Conservation (phyloP, 2,797 vertebrate species). For the Sebastes vulpes region DNA sequence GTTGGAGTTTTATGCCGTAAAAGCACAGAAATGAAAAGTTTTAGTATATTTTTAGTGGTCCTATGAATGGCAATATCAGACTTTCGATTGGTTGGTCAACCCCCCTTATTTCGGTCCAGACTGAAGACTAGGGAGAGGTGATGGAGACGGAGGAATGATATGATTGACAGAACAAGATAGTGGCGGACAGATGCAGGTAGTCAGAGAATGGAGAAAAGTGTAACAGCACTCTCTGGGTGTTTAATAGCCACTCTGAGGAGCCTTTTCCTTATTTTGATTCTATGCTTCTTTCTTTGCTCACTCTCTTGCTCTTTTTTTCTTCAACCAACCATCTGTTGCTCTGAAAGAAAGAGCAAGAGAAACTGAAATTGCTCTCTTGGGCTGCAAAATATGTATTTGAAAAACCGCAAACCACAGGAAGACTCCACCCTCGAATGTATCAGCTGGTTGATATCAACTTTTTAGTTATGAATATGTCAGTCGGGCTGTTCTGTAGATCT, state of each 20-base stretch:
- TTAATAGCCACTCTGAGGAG: conserved; percentile 28
- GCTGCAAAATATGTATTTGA: background rate
- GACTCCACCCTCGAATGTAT: background rate
- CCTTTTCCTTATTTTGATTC: background rate
- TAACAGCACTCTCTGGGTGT: conserved; percentile 3
- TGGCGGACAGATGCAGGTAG: background rate
- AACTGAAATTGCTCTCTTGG: conserved; percentile 11
- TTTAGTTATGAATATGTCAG: background rate
- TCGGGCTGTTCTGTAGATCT: background rate
- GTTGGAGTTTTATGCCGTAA: background rate
- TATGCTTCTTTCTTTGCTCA: background rate
- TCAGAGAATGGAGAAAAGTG: background rate
- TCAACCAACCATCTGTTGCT: conserved; percentile 16
- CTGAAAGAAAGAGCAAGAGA: background rate
- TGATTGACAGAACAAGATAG: conserved; percentile 2
- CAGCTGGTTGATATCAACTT: background rate
- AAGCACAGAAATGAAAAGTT: background rate
- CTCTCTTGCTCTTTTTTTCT: background rate
- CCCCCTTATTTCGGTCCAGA: background rate
- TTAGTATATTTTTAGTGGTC: background rate
- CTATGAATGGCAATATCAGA: background rate
- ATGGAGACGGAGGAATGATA: background rate
- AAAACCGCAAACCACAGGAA: conserved; percentile 1
- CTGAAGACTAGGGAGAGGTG: background rate
- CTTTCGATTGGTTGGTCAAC: too few species aligned